phyloP scores from a whole-genome alignment of 2,113 vertebrate genomes.

The Tachysurus fulvidraco region DNA sequence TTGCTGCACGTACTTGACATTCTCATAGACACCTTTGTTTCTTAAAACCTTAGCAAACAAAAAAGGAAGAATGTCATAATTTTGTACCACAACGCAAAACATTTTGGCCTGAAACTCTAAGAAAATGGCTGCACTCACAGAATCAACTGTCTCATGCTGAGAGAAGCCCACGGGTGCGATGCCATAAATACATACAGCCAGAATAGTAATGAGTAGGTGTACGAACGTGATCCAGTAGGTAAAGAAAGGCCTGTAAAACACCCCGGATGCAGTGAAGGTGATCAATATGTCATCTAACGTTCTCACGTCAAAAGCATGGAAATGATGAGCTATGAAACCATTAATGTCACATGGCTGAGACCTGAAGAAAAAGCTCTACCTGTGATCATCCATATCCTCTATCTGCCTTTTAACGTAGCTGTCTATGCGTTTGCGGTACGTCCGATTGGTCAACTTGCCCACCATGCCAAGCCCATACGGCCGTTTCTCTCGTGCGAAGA shows the following conservation, averaged over 20 bases:
- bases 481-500: slow-evolving; percentile 93
- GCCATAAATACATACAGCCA: slow-evolving; percentile 94
- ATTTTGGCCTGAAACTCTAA: not conserved
- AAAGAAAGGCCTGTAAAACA: slow-evolving; percentile 87
- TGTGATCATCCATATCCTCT: slow-evolving; percentile 97
- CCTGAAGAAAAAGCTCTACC: slow-evolving; percentile 67
- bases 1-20: slow-evolving; percentile 96
- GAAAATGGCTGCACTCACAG: slow-evolving; percentile 78
- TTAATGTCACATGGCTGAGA: not conserved
- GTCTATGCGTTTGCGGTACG: slow-evolving; percentile 97
- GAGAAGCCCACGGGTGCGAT: slow-evolving; percentile 97
- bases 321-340: not conserved
- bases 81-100: not conserved
- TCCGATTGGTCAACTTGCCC: slow-evolving; percentile 95
- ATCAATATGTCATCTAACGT: not conserved
- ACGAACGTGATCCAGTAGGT: slow-evolving; percentile 99
- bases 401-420: slow-evolving; percentile 96
- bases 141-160: slow-evolving; percentile 96
- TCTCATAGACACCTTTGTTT: slow-evolving; percentile 97
- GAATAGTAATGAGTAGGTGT: slow-evolving; percentile 94
- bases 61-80: not conserved
- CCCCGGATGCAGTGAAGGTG: not conserved
- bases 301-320: not conserved
- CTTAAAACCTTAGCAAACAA: slow-evolving; percentile 82
- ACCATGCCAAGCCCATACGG: slow-evolving; percentile 97